phyloP scores from a whole-genome alignment of 2,113 vertebrate species.

The Scomber scombrus region DNA sequence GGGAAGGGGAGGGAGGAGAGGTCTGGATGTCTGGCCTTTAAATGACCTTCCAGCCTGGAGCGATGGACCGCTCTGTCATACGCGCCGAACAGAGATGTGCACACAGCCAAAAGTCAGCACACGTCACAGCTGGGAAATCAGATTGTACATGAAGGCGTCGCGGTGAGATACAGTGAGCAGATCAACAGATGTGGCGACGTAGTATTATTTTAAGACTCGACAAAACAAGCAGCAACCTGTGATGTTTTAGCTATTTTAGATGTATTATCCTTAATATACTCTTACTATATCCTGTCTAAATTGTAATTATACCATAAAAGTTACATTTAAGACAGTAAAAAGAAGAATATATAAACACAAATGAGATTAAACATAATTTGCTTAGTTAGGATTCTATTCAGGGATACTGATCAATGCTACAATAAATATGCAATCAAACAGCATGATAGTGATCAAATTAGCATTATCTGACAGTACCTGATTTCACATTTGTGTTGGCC shows the following conservation, averaged over 20 bases:
- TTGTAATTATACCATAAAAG: no score
- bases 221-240: no score
- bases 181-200: constrained; percentile 16
- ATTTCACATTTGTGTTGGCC: no score
- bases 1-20: constrained; percentile 26
- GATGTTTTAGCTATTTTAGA: not conserved
- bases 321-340: no score
- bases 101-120: not conserved
- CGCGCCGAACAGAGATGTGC: not conserved
- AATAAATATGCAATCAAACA: not conserved
- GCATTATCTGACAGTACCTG: no score
- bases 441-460: not conserved
- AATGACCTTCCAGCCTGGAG: constrained; percentile 74
- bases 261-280: not conserved
- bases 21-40: constrained; percentile 75
- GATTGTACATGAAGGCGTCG: constrained; percentile 11
- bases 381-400: no score
- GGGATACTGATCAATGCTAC: no score
- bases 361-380: no score
- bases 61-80: constrained; percentile 47
- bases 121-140: constrained; percentile 5
- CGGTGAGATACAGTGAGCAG: not conserved
- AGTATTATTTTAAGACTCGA: not conserved
- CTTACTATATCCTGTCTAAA: not conserved
- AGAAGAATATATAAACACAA: no score